A percentile compares a stretch with the other conserved stretches of the same genome.
phyloP scores from a whole-genome alignment of 2,113 vertebrate species.

The Carettochelys insculpta region DNA sequence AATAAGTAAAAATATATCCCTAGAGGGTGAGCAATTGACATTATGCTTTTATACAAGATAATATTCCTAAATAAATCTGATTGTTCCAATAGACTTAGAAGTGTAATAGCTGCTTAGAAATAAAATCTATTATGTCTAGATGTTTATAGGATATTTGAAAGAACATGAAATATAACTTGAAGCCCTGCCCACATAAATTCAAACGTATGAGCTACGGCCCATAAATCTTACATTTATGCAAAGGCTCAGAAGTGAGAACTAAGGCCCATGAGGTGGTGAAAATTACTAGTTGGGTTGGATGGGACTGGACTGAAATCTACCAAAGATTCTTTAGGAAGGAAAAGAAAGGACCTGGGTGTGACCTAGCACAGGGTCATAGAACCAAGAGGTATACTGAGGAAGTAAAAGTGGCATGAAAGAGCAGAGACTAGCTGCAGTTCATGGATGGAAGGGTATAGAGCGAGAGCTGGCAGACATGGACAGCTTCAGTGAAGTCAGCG shows the following conservation, averaged over 20 bases:
- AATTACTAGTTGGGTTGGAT: background rate
- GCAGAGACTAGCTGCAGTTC: background rate
- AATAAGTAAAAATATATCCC: background rate
- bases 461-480: background rate
- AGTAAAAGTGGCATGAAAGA: background rate
- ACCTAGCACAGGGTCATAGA: background rate
- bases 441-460: background rate
- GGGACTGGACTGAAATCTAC: background rate
- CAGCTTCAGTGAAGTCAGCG: background rate
- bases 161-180: background rate
- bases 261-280: background rate
- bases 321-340: fast-evolving
- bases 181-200: background rate
- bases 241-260: background rate
- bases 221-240: background rate
- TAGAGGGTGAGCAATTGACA: background rate
- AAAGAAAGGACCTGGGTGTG: background rate
- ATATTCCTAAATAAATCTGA: background rate
- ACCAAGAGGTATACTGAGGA: background rate
- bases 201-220: background rate
- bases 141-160: background rate
- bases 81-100: background rate
- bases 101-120: background rate
- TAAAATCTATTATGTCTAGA: background rate
- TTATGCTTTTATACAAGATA: background rate